A percentile compares a stretch with the other conserved stretches of the same genome.
Conservation (phyloP, 2,888 invertebrate genomes). For the Eupelmus urozonus region DNA sequence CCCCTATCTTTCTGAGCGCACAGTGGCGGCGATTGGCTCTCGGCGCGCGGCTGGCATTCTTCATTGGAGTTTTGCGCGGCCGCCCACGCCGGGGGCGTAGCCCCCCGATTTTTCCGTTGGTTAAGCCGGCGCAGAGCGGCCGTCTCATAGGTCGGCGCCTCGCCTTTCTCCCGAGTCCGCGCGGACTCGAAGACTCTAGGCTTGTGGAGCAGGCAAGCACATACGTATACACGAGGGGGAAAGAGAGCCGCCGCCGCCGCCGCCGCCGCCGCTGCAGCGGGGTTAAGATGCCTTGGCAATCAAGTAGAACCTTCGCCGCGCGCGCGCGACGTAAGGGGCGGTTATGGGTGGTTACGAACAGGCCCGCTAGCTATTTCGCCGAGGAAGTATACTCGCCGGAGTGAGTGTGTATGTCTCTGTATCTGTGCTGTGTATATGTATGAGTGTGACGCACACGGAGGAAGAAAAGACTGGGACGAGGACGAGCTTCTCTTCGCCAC, state of each 20-base stretch:
- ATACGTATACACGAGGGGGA: conserved; percentile 5
- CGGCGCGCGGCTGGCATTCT: conserved; percentile 17
- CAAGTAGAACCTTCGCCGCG: conserved; percentile 77
- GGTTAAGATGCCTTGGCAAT: conserved; percentile 78
- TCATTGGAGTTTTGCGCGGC: conserved; percentile 72
- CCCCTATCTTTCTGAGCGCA: background rate
- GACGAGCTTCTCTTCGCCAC: conserved; percentile 31
- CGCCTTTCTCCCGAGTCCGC: conserved; percentile 64
- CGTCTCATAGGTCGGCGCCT: conserved; percentile 60
- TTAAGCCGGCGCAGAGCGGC: conserved; percentile 57
- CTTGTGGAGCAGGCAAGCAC: too few species aligned
- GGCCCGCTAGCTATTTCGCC: conserved; percentile 57
- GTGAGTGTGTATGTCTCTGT: too few species aligned
- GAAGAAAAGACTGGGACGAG: conserved; percentile 38
- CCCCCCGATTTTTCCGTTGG: conserved; percentile 65
- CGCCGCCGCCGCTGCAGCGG: conserved; percentile 63
- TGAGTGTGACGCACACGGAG: too few species aligned
- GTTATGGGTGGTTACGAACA: conserved; percentile 74
- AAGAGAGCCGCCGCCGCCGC: conserved; percentile 40
- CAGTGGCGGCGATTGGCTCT: conserved; percentile 56
- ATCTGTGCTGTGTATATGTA: conserved; percentile 12
- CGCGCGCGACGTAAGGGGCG: conserved; percentile 68
- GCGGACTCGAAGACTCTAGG: conserved; percentile 64
- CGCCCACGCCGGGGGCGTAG: conserved; percentile 71
- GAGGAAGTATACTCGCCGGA: conserved; percentile 35